A percentile compares a stretch with the other conserved stretches of the same genome.
These are phyloP conservation scores for Hydropotes inermis DNA, from an alignment of 2,113 vertebrate species.

Conservation along the genomic window DNA sequence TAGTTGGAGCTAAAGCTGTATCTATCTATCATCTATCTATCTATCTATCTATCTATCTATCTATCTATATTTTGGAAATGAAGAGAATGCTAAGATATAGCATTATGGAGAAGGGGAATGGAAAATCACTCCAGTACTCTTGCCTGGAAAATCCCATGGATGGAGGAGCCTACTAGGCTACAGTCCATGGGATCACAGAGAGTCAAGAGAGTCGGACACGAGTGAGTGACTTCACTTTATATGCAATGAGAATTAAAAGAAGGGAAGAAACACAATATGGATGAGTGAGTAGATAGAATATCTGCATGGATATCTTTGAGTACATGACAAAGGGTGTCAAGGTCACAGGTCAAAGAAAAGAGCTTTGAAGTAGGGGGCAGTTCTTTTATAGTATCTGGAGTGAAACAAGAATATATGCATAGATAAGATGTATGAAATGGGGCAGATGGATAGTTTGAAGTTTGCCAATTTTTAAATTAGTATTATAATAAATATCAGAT, in stretches of 20 bases:
- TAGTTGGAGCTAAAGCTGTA: not conserved
- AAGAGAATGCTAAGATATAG: not conserved
- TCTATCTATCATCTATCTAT: too few species aligned
- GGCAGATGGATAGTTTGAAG: not conserved
- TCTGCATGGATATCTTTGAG: not conserved
- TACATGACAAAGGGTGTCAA: not conserved
- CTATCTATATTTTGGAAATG: too few species aligned
- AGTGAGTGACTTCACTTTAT: not conserved
- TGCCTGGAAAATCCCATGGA: too few species aligned
- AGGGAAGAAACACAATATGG: not conserved
- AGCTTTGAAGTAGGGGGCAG: not conserved
- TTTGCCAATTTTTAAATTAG: not conserved
- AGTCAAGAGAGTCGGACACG: fast-evolving
- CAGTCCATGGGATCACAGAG: not conserved
- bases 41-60: too few species aligned
- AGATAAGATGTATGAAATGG: not conserved
- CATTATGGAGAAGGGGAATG: not conserved
- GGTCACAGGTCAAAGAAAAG: not conserved
- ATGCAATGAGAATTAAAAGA: not conserved
- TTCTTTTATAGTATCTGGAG: not conserved
- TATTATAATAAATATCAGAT: not conserved
- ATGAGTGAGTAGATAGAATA: not conserved
- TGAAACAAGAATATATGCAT: not conserved
- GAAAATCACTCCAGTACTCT: too few species aligned
- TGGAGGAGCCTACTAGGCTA: too few species aligned